phyloP scores from a whole-genome alignment of 2,888 invertebrate genomes.

The Phanerotoma sp. region DNA sequence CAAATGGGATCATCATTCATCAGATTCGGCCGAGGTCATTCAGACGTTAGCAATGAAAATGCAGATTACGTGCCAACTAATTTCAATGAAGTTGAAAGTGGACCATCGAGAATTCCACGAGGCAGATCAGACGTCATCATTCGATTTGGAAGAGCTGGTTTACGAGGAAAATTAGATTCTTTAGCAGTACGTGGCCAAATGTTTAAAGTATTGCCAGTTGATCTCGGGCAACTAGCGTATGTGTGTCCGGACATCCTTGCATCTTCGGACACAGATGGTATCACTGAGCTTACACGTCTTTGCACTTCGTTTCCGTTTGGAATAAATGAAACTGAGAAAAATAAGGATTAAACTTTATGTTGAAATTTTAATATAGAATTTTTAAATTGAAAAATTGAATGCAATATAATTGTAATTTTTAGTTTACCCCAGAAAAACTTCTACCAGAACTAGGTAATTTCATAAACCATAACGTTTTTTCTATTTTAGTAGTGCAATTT shows the following conservation, averaged over 20 bases:
- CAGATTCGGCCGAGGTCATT: constrained; percentile 32
- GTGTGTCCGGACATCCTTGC: constrained; percentile 8
- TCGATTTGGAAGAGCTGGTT: constrained; percentile 48
- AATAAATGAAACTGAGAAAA: too few relatives aligned
- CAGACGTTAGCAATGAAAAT: constrained; percentile 28
- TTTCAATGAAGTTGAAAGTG: constrained; percentile 28
- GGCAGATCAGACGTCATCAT: constrained; percentile 50
- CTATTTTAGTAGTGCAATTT: too few relatives aligned
- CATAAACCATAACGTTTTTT: too few relatives aligned
- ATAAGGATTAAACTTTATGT: background rate
- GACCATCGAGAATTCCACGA: constrained; percentile 32
- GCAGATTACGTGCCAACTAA: constrained; percentile 34
- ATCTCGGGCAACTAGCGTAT: constrained; percentile 1
- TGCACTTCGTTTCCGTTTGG: constrained; percentile 4
- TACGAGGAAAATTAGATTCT: constrained; percentile 12
- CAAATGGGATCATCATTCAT: constrained; percentile 48
- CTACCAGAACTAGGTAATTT: too few relatives aligned
- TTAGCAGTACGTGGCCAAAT: background rate
- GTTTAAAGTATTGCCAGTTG: constrained; percentile 1
- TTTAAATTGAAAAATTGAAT: too few relatives aligned
- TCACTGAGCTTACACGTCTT: constrained; percentile 2
- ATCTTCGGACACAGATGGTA: background rate
- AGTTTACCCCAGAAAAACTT: too few relatives aligned
- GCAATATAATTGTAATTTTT: too few relatives aligned
- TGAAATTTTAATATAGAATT: background rate